Evolutionary conservation across 2,888 invertebrate genomes (phyloP).

Genomic region (Cerastoderma edule): DNA sequence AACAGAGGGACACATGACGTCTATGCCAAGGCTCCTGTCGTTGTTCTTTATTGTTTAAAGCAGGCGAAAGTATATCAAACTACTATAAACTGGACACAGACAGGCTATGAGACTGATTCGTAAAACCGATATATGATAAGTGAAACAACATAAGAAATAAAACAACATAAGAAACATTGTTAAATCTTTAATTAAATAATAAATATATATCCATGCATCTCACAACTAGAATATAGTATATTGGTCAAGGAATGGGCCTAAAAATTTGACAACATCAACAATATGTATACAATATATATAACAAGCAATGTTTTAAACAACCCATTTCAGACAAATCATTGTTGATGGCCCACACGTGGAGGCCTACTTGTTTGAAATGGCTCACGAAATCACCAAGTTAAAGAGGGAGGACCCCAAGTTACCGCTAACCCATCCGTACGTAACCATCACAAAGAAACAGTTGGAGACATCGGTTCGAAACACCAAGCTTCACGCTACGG

Average conservation of each 20-base stretch:
- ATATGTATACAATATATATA: background rate
- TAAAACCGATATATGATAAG: too few species aligned
- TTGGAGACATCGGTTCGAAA: constrained; percentile 41
- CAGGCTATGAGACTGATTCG: too few species aligned
- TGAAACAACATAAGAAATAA: too few species aligned
- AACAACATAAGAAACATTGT: too few species aligned
- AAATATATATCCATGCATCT: too few species aligned
- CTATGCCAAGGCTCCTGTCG: too few species aligned
- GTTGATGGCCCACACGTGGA: constrained; percentile 50
- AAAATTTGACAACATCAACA: background rate
- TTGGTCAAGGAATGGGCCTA: background rate
- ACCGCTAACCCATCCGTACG: constrained; percentile 38
- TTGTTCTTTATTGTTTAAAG: too few species aligned
- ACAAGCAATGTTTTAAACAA: background rate
- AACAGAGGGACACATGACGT: too few species aligned
- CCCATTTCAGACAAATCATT: constrained; percentile 16
- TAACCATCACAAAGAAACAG: constrained; percentile 33
- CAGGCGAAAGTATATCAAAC: too few species aligned
- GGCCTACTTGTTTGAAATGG: constrained; percentile 44
- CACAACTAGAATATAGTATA: background rate
- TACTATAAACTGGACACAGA: too few species aligned
- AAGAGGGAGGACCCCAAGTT: constrained; percentile 41
- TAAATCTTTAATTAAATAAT: too few species aligned
- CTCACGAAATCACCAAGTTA: constrained; percentile 44
- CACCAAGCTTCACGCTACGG: constrained; percentile 40